Evolutionary conservation across 2,888 invertebrate genomes (phyloP).

Genomic region (Yponomeuta cagnagella): DNA sequence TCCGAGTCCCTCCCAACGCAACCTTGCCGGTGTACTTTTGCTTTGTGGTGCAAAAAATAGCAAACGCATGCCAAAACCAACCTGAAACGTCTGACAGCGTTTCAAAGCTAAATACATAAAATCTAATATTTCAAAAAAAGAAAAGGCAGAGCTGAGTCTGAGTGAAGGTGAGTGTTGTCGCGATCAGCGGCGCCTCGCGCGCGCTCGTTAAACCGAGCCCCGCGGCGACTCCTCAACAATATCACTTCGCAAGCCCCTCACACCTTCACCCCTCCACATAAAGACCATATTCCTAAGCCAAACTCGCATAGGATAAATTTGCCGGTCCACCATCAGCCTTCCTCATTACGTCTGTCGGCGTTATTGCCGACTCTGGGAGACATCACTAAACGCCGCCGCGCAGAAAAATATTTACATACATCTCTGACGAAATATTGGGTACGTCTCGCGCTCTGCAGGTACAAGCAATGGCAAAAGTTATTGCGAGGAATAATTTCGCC

Average conservation of each 20-base stretch:
- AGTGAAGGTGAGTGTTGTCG: slow-evolving; percentile 20
- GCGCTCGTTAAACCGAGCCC: slow-evolving; percentile 8
- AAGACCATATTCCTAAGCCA: not conserved
- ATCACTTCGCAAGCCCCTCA: not conserved
- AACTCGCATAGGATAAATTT: not conserved
- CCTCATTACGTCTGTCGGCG: slow-evolving; percentile 63
- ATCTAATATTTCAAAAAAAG: slow-evolving; percentile 48
- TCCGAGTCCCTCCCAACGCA: not conserved
- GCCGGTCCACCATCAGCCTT: slow-evolving; percentile 35
- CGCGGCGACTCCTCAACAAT: not conserved
- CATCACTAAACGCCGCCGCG: slow-evolving; percentile 56
- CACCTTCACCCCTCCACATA: not conserved
- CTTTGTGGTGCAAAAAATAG: not conserved
- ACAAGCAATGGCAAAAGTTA: not conserved
- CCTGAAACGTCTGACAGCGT: not conserved
- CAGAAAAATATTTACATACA: slow-evolving; percentile 64
- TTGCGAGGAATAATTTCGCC: not conserved
- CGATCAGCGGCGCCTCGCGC: slow-evolving; percentile 33
- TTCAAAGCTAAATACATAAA: slow-evolving; percentile 34
- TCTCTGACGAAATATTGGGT: slow-evolving; percentile 28
- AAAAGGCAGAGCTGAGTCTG: slow-evolving; percentile 34
- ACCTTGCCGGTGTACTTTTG: not conserved
- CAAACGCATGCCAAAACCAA: not conserved
- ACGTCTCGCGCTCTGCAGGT: not conserved
- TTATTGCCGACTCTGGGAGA: slow-evolving; percentile 55